Evolutionary conservation across 2,888 invertebrate genomes (phyloP).

Genomic region (Ormyrus thymus): DNA sequence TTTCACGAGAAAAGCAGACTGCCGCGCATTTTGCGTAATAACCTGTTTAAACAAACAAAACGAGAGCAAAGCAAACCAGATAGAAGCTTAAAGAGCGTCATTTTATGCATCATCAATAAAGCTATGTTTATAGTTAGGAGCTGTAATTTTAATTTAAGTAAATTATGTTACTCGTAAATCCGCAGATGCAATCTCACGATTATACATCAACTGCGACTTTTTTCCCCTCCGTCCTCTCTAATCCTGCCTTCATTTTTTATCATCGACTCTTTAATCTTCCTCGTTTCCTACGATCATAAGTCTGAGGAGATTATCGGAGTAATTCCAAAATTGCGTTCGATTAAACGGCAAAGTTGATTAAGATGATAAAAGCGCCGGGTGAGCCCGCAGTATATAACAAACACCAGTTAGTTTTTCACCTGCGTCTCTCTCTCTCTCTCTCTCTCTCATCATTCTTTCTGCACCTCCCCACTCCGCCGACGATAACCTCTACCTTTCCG

Average conservation of each 20-base stretch:
- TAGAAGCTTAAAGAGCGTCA: slow-evolving; percentile 13
- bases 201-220: slow-evolving; percentile 3
- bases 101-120: slow-evolving; percentile 33
- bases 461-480: not conserved
- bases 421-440: not conserved
- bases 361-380: slow-evolving; percentile 23
- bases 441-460: slow-evolving; percentile 20
- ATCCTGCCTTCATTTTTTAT: slow-evolving; percentile 1
- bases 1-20: slow-evolving; percentile 4
- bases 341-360: not conserved
- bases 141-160: slow-evolving; percentile 46
- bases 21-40: slow-evolving; percentile 3
- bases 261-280: slow-evolving; percentile 13
- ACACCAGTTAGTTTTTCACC: slow-evolving; percentile 14
- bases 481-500: slow-evolving; percentile 10
- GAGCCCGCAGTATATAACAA: not conserved
- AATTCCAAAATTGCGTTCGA: not conserved
- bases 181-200: slow-evolving; percentile 36
- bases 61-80: not conserved
- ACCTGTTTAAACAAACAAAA: slow-evolving; percentile 3
- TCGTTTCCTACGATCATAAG: not conserved
- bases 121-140: slow-evolving; percentile 16
- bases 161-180: slow-evolving; percentile 26
- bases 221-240: not conserved
- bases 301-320: no score